Evolutionary conservation across 2,888 invertebrate genomes (phyloP), one percentile per base, ranked within the genome.

Genomic region (Zaprionus lineosus): DNA sequence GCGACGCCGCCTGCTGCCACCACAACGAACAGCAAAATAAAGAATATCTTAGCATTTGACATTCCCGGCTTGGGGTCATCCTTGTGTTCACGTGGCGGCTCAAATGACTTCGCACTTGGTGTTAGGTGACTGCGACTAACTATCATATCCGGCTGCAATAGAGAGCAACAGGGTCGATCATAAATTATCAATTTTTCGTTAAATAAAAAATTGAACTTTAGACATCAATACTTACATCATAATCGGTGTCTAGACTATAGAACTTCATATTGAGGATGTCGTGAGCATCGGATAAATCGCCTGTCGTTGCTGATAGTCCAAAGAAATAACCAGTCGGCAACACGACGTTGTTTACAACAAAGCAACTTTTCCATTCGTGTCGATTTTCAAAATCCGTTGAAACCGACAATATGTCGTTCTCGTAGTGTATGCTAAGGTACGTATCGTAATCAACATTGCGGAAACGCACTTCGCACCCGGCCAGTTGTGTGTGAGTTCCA

Each of bases 391-490:
- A 92, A 90, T 99, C 98, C 2, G 96, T 96, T 6, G 95, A 96
- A 5, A 99, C 97, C 75, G 95, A 96, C 11, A 99, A 91, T 1
- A 94, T 93, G 88, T 98, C 97, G 76, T 95, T 95, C 90, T 96
- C 96, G 88, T 99, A 99, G 77, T 96, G 92, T 56, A 99, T 94
- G 33, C 97, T 94, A 34, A 99, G 85, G 87, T 96, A 95, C 0
- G 98, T 97, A 86, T 99, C 98, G 81, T 96, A 94, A 59, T 97
- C 95, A 26, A 91, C 91, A 91, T 98, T 98, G 47, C 99, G 92
- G 89, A 99, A 96, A 88, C 97, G 97, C 5, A 97, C 96, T 90
- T 98, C 98, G 91, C 99, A 99, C 16, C 99, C 99, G 9, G 98
- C 95, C 19, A 99, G 90, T 90, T 98, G 97, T 0, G 99, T 99